Evolutionary conservation across 2,113 vertebrate genomes (phyloP).

Genomic region (Chitala chitala): DNA sequence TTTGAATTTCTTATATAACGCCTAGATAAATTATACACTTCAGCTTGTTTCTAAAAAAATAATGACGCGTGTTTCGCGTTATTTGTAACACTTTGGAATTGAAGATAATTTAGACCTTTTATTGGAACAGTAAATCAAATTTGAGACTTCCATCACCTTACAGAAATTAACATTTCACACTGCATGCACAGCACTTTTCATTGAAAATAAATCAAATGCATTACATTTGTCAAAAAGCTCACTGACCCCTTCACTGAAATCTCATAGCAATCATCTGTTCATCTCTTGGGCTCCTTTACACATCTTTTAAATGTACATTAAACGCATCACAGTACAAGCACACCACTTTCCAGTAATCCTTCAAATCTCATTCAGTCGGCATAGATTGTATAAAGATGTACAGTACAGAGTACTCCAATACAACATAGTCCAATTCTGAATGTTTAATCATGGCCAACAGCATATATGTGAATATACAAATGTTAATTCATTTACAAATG

Average conservation of each 20-base stretch:
- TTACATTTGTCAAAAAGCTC: neutral
- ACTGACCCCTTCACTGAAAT: neutral
- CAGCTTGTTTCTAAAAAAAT: too few species aligned
- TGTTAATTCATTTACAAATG: neutral
- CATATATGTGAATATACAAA: neutral
- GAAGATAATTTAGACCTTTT: slow-evolving; percentile 9
- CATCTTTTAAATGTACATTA: too few species aligned
- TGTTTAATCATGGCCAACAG: neutral
- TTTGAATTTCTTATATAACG: too few species aligned
- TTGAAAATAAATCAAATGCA: neutral
- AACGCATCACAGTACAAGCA: too few species aligned
- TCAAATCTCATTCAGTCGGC: too few species aligned
- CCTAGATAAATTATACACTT: too few species aligned
- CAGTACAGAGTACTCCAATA: neutral
- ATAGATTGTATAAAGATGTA: neutral
- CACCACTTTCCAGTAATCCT: too few species aligned
- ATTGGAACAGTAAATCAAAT: neutral
- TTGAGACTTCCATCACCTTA: neutral
- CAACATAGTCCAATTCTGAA: neutral
- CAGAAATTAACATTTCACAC: slow-evolving; percentile 8
- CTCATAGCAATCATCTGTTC: neutral
- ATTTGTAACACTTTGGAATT: too few species aligned
- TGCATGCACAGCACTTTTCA: slow-evolving; percentile 8
- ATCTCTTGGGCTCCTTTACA: neutral
- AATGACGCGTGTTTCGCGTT: too few species aligned